These are phyloP conservation scores for Neodiprion virginianus DNA, from an alignment of 1,140 invertebrate species.

Conservation along the genomic window DNA sequence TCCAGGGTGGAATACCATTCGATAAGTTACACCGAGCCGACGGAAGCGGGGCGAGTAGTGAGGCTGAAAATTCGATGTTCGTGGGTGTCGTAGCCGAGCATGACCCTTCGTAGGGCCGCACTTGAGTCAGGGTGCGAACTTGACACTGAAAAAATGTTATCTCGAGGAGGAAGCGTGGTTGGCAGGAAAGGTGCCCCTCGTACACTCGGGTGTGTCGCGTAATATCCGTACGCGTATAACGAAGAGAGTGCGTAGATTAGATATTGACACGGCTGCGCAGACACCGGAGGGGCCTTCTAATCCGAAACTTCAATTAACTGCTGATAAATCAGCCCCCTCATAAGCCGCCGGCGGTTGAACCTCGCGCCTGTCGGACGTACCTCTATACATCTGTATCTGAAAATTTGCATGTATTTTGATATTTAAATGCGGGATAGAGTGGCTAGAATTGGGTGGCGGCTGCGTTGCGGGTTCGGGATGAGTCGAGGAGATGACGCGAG, in stretches of 20 bases:
- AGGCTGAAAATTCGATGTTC: too few species aligned
- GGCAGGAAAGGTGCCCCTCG: not conserved
- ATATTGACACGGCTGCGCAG: not conserved
- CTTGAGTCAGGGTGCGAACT: too few species aligned
- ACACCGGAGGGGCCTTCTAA: not conserved
- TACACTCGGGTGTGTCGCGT: not conserved
- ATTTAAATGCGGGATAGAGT: conserved; percentile 27
- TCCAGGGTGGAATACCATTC: too few species aligned
- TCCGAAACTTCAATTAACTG: conserved; percentile 27
- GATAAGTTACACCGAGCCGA: too few species aligned
- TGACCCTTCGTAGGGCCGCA: too few species aligned
- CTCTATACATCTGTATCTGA: not conserved
- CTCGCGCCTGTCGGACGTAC: not conserved
- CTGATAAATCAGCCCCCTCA: conserved; percentile 24
- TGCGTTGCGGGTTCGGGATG: not conserved
- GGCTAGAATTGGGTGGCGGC: not conserved
- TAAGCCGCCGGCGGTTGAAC: conserved; percentile 6
- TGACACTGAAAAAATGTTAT: too few species aligned
- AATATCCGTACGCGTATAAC: not conserved
- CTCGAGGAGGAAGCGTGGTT: too few species aligned
- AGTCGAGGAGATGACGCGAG: conserved; percentile 3
- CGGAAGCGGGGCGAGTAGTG: too few species aligned
- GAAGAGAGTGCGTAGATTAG: not conserved
- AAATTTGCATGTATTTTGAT: conserved; percentile 32
- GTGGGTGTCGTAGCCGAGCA: too few species aligned